Conservation (phyloP, 2,113 vertebrate species). For the Caretta caretta region DNA sequence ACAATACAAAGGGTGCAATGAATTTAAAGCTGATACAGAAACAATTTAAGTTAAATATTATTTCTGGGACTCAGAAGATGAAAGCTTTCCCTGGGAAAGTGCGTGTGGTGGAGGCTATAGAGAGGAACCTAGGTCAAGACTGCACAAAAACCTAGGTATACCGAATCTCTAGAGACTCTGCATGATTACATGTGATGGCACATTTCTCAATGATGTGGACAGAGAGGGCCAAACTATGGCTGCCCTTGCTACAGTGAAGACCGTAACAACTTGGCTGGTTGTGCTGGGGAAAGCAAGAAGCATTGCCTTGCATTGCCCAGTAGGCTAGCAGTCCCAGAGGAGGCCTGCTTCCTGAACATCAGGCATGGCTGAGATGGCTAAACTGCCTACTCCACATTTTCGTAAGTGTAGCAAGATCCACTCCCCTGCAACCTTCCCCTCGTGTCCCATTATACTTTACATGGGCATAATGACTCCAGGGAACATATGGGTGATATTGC, state of each 20-base stretch:
- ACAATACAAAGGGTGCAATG: background rate
- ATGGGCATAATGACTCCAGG: background rate
- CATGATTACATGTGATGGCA: background rate
- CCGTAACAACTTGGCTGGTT: background rate
- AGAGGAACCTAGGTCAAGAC: background rate
- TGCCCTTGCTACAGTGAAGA: background rate
- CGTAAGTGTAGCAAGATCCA: too few species aligned
- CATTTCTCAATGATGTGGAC: background rate
- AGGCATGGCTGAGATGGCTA: background rate
- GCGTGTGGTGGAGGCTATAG: background rate
- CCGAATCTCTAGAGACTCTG: background rate
- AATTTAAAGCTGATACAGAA: background rate
- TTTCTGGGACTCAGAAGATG: background rate
- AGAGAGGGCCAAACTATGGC: background rate
- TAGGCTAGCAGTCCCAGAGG: background rate
- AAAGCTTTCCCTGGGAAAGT: background rate
- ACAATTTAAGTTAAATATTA: background rate
- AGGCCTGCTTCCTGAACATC: background rate
- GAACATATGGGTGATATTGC: background rate
- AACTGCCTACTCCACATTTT: background rate
- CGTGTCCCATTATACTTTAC: background rate
- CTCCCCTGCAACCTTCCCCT: background rate
- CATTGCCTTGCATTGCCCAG: background rate
- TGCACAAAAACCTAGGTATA: background rate
- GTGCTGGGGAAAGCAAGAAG: rapidly evolving